These are phyloP conservation scores for Scomber japonicus DNA, from an alignment of 2,113 vertebrate genomes.

Conservation along the genomic window DNA sequence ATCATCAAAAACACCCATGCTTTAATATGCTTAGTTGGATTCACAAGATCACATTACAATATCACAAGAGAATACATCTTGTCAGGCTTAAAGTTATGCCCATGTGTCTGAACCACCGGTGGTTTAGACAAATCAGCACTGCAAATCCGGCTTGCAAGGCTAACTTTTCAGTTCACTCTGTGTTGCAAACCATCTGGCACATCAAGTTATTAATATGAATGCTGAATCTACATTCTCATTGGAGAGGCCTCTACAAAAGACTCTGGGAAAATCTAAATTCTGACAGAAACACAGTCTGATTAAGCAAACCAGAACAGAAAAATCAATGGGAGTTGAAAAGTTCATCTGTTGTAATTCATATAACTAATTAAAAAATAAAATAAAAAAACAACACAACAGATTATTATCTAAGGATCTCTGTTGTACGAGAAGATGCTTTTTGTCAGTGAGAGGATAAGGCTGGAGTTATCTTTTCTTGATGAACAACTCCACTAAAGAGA, in stretches of 20 bases:
- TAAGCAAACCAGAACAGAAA: constrained; percentile 7
- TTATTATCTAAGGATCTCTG: neutral
- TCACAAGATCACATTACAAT: too few relatives aligned
- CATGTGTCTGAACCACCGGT: too few relatives aligned
- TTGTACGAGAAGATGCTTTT: neutral
- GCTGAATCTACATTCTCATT: constrained; percentile 16
- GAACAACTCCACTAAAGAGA: neutral
- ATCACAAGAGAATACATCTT: too few relatives aligned
- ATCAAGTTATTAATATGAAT: constrained; percentile 12
- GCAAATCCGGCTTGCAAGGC: too few relatives aligned
- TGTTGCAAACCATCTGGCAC: too few relatives aligned
- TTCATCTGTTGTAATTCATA: constrained; percentile 10
- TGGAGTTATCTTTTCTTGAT: constrained; percentile 1
- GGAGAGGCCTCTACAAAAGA: constrained; percentile 34
- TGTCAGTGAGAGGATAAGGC: neutral
- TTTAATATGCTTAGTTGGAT: constrained; percentile 15
- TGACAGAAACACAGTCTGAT: constrained; percentile 32
- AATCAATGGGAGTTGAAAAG: constrained; percentile 35
- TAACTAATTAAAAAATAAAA: neutral
- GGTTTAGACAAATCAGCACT: too few relatives aligned
- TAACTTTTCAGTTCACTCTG: too few relatives aligned
- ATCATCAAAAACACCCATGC: constrained; percentile 9
- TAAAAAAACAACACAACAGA: neutral
- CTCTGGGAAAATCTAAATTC: constrained; percentile 8
- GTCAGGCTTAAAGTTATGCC: too few relatives aligned